Base-by-base conservation (phyloP, 2,888 invertebrate species). In the Caenorhabditis angaria region DNA sequence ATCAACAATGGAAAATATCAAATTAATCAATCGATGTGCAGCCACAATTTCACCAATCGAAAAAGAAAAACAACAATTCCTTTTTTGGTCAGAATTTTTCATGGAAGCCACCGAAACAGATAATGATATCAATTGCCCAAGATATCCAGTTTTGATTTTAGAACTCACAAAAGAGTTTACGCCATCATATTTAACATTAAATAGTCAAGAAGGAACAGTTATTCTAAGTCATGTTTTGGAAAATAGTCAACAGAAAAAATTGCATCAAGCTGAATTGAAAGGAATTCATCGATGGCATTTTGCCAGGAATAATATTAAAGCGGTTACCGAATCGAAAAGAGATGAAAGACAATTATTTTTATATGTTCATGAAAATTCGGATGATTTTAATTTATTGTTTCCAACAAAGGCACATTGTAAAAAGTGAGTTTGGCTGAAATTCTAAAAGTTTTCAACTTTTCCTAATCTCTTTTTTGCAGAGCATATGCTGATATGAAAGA, bases 301-400 rank as follows among this genome's bases (percentile, higher is more conserved):
- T 89, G 93, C 93, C 0, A 93, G 94, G 0, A 92, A 93, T 73
- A 92, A 93, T 91, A 94, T 96, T 77, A 91, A 94, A 82, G 93
- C 93, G 83, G 93, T 95, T 78, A 85, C 85, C 3, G 83, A 95
- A 72, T 97, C 96, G 89, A 97, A 96, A 89, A 91, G 96, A 51
- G 97, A 99, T 88, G 94, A 95, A 87, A 91, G 97, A 22, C 96
- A 96, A 78, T 91, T 97, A 14, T 97, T 97, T 88, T 91, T 99
- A 0, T 99, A 99, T 89, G 97, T 99, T 41, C 94, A 95, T 88
- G 94, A 96, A 88, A 97, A 97, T 88, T 96, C 96, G 0, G 96
- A 97, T 87, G 97, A 97, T 89, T 99, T 99, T 90, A 97, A 97
- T 91, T 94, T 99, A 89, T 96, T 93, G 89, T 93, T 99, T 83